phyloP scores from a whole-genome alignment of 92 coral and sea anemone genomes.

The Diadumene lineata region DNA sequence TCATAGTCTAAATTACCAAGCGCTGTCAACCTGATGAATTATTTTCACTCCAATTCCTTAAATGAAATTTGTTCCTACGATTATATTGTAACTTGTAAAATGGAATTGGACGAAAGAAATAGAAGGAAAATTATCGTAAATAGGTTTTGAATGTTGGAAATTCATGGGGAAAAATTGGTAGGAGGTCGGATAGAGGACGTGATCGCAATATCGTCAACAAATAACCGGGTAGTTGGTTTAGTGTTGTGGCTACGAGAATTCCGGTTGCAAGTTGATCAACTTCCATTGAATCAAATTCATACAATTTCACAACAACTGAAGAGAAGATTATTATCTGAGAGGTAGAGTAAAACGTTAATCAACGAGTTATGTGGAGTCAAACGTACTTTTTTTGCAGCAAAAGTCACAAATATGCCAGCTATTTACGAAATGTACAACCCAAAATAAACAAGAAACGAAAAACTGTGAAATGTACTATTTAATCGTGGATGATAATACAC shows the following conservation, averaged over 20 bases:
- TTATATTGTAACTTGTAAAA: not conserved
- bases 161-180: not conserved
- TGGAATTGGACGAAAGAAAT: not conserved
- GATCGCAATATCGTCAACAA: not conserved
- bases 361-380: not conserved
- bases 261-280: constrained; percentile 4
- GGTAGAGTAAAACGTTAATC: not conserved
- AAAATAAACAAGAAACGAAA: constrained; percentile 37
- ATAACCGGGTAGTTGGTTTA: not conserved
- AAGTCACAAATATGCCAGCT: constrained; percentile 25
- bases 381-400: not conserved
- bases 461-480: constrained; percentile 36
- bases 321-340: not conserved
- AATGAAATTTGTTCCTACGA: not conserved
- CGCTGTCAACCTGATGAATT: not conserved
- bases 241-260: not conserved
- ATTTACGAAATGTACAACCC: constrained; percentile 34
- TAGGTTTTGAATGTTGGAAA: not conserved
- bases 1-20: not conserved
- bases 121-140: not conserved
- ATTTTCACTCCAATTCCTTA: not conserved
- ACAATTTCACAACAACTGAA: not conserved
- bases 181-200: constrained; percentile 1
- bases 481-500: constrained; percentile 24
- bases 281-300: not conserved